Conservation (phyloP, 2,797 vertebrate species). For the Scyliorhinus canicula region DNA sequence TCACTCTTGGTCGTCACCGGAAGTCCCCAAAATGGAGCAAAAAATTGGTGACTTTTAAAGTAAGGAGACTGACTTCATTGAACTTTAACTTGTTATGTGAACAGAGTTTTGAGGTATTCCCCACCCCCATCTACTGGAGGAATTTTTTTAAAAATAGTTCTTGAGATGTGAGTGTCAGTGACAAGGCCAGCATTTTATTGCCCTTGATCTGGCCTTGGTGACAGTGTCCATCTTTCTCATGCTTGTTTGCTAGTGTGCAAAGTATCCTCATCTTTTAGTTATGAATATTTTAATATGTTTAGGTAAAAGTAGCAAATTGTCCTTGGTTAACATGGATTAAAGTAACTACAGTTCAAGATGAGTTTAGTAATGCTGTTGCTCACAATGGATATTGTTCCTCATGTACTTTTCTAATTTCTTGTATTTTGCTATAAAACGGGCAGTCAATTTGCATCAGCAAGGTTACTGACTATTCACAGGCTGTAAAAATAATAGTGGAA, state of each 20-base stretch:
- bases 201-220: not conserved
- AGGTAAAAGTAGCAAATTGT: not conserved
- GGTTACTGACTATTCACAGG: not conserved
- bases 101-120: not conserved
- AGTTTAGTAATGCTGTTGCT: not conserved
- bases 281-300: not conserved
- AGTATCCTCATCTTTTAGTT: not conserved
- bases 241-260: not conserved
- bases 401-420: not conserved
- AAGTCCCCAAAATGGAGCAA: too few relatives aligned
- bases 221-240: not conserved
- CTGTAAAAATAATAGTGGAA: not conserved
- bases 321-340: not conserved
- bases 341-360: not conserved
- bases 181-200: too few relatives aligned
- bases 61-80: not conserved
- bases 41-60: too few relatives aligned
- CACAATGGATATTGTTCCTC: not conserved
- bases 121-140: not conserved
- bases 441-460: not conserved
- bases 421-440: not conserved
- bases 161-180: too few relatives aligned
- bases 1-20: too few relatives aligned
- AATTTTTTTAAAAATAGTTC: not conserved
- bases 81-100: not conserved